Percentiles rank a stretch among this genome's conserved stretches.
phyloP scores from a whole-genome alignment of 2,113 vertebrate genomes.

The Stomatorhinus ivindoensis region DNA sequence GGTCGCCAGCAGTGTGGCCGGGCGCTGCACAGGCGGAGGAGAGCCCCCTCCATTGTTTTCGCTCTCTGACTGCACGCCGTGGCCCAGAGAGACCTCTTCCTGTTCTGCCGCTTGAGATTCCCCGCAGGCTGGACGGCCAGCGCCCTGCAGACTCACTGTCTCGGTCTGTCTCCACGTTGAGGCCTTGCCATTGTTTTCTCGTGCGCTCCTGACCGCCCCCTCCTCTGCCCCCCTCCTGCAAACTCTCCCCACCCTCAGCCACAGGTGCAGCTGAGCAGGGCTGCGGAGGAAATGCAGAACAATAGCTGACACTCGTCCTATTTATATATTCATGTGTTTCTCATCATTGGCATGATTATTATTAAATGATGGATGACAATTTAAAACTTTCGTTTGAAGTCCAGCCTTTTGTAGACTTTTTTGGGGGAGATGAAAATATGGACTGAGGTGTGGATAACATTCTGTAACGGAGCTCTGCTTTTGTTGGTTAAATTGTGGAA shows the following conservation, averaged over 20 bases:
- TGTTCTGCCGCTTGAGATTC: slow-evolving; percentile 53
- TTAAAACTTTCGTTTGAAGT: slow-evolving; percentile 8
- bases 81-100: slow-evolving; percentile 58
- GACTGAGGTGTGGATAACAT: neutral
- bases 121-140: slow-evolving; percentile 40
- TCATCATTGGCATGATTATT: slow-evolving; percentile 31
- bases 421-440: neutral
- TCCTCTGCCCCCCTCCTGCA: slow-evolving; percentile 3
- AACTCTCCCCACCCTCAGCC: slow-evolving; percentile 22
- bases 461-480: neutral
- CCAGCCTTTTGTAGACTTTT: neutral
- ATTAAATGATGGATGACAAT: neutral
- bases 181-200: slow-evolving; percentile 62
- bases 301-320: slow-evolving; percentile 48
- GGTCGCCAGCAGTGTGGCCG: slow-evolving; percentile 45
- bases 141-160: slow-evolving; percentile 61
- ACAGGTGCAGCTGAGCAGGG: slow-evolving; percentile 52
- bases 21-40: slow-evolving; percentile 38
- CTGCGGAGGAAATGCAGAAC: slow-evolving; percentile 45
- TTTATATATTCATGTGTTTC: slow-evolving; percentile 40
- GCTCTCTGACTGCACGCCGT: slow-evolving; percentile 14
- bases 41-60: slow-evolving; percentile 38
- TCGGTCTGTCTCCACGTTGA: slow-evolving; percentile 52
- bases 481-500: slow-evolving; percentile 2
- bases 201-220: slow-evolving; percentile 30